Percentiles rank a stretch among this genome's conserved stretches.
Conservation (phyloP, 2,888 invertebrate genomes). For the Agriopis leucophaearia region DNA sequence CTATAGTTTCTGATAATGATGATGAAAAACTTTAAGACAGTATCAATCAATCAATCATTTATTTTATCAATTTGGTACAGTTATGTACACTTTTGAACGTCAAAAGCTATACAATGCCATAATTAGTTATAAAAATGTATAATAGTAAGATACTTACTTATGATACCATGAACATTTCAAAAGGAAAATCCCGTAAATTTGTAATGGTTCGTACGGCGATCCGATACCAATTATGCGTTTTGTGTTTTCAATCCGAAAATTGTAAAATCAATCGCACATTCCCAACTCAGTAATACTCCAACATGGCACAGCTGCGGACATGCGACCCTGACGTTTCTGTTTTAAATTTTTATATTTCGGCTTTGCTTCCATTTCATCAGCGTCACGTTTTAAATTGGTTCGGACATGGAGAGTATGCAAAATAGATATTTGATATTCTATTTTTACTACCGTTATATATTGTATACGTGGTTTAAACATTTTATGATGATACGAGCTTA, state of each 20-base stretch:
- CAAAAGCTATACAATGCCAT: no score
- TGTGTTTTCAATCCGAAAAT: not conserved
- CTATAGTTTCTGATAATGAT: no score
- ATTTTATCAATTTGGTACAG: no score
- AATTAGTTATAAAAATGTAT: no score
- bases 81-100: no score
- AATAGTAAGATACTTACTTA: no score
- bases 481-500: not conserved
- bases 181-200: no score
- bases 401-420: constrained; percentile 7
- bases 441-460: constrained; percentile 3
- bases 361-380: not conserved
- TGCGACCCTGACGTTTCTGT: not conserved
- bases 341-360: not conserved
- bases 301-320: not conserved
- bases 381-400: constrained; percentile 16
- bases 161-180: no score
- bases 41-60: no score
- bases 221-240: not conserved
- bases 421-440: constrained; percentile 10
- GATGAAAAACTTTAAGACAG: no score
- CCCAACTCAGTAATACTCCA: not conserved
- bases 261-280: not conserved
- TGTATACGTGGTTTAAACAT: not conserved
- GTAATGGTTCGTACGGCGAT: no score